Conservation (phyloP, 2,888 invertebrate genomes). For the Eucriotettix oculatus region DNA sequence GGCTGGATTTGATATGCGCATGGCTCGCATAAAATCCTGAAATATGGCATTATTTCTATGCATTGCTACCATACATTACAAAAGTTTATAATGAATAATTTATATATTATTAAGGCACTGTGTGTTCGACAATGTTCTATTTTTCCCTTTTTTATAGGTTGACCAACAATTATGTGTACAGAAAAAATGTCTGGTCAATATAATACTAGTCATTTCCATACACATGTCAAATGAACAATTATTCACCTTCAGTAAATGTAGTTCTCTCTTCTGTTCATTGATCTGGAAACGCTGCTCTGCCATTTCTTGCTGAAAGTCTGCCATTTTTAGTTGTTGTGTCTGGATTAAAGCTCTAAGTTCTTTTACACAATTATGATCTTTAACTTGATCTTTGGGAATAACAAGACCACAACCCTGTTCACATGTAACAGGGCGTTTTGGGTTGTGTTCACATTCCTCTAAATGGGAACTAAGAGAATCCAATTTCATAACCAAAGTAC, state of each 20-base stretch:
- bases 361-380: constrained; percentile 85
- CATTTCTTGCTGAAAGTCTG: constrained; percentile 72
- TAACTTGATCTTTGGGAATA: constrained; percentile 86
- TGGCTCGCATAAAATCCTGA: constrained; percentile 81
- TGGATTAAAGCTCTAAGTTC: constrained; percentile 72
- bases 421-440: constrained; percentile 83
- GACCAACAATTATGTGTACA: too few species aligned
- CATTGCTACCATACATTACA: too few species aligned
- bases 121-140: too few species aligned
- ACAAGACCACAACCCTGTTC: constrained; percentile 87
- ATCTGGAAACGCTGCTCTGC: constrained; percentile 74
- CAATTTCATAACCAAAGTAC: constrained; percentile 67
- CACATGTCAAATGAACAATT: neutral
- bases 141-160: too few species aligned
- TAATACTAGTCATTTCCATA: neutral
- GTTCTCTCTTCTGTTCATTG: constrained; percentile 76
- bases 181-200: too few species aligned
- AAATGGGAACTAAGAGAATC: constrained; percentile 73
- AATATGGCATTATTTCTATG: constrained; percentile 8
- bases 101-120: too few species aligned
- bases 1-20: constrained; percentile 80
- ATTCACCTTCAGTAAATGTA: constrained; percentile 65
- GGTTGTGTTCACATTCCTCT: constrained; percentile 86
- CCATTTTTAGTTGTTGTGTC: constrained; percentile 71
- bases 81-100: too few species aligned